These are phyloP conservation scores for Cyclargus thomasi DNA, from an alignment of 1,140 invertebrate genomes.

Conservation along the genomic window DNA sequence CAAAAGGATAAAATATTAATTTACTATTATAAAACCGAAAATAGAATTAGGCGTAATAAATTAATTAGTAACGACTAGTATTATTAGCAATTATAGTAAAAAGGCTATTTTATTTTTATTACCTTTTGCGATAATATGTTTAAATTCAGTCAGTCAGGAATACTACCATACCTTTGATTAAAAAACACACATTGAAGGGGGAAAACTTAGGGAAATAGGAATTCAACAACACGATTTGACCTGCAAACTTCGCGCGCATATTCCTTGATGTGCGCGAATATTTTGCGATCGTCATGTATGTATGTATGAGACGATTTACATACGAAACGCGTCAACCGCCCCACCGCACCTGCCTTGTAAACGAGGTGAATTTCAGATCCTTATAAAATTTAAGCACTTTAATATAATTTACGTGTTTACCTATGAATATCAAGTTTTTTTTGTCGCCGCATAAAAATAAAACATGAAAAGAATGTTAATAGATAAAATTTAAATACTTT, in stretches of 20 bases:
- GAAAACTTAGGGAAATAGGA: not conserved
- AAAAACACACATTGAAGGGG: not conserved
- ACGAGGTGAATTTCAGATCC: conserved; percentile 27
- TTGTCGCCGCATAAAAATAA: too few species aligned
- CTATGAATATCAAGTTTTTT: not conserved
- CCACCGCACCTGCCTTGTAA: conserved; percentile 22
- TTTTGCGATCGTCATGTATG: conserved; percentile 31
- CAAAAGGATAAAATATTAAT: too few species aligned
- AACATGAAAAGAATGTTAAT: too few species aligned
- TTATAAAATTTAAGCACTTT: conserved; percentile 10
- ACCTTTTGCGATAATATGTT: too few species aligned
- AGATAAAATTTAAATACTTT: too few species aligned
- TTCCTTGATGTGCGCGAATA: conserved; percentile 20
- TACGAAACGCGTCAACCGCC: conserved; percentile 31
- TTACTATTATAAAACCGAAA: too few species aligned
- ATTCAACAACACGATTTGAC: not conserved
- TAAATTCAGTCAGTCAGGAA: too few species aligned
- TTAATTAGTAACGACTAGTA: too few species aligned
- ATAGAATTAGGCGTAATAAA: too few species aligned
- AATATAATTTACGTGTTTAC: not conserved
- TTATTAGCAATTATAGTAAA: too few species aligned
- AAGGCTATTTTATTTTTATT: too few species aligned
- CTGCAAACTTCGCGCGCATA: conserved; percentile 4
- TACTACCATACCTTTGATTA: too few species aligned
- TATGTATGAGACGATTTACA: conserved; percentile 36